phyloP scores from a whole-genome alignment of 2,888 invertebrate species.

The Blomia tropicalis region DNA sequence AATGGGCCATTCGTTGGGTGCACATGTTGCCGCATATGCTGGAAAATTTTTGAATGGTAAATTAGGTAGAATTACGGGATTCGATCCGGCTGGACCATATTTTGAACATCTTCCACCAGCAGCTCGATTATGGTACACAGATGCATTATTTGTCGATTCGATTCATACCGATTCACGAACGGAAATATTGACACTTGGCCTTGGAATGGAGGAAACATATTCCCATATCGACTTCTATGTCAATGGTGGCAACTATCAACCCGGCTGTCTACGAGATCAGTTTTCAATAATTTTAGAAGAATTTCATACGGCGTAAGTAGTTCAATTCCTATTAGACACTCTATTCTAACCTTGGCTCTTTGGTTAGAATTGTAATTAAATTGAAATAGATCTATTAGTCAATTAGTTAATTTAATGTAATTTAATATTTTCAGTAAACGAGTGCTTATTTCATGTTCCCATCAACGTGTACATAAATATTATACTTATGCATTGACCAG shows the following conservation, averaged over 20 bases:
- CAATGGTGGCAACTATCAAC: constrained; percentile 37
- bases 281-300: constrained; percentile 36
- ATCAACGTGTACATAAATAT: too few species aligned
- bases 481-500: too few species aligned
- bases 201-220: constrained; percentile 32
- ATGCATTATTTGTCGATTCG: constrained; percentile 71
- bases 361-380: too few species aligned
- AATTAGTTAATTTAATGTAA: too few species aligned
- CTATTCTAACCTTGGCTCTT: too few species aligned
- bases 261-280: constrained; percentile 33
- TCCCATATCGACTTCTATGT: constrained; percentile 37
- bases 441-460: too few species aligned
- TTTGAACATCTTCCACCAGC: constrained; percentile 68
- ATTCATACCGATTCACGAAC: constrained; percentile 56
- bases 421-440: too few species aligned
- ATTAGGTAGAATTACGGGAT: constrained; percentile 39
- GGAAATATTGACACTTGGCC: constrained; percentile 28
- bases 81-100: constrained; percentile 74
- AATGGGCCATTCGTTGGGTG: constrained; percentile 24
- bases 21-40: constrained; percentile 25
- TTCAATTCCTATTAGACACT: too few species aligned
- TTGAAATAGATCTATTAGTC: too few species aligned
- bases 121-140: constrained; percentile 63
- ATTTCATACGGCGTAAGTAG: too few species aligned
- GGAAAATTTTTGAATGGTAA: constrained; percentile 14